These are phyloP conservation scores for Hyphantria cunea DNA, from an alignment of 1,140 invertebrate genomes.

Conservation along the genomic window DNA sequence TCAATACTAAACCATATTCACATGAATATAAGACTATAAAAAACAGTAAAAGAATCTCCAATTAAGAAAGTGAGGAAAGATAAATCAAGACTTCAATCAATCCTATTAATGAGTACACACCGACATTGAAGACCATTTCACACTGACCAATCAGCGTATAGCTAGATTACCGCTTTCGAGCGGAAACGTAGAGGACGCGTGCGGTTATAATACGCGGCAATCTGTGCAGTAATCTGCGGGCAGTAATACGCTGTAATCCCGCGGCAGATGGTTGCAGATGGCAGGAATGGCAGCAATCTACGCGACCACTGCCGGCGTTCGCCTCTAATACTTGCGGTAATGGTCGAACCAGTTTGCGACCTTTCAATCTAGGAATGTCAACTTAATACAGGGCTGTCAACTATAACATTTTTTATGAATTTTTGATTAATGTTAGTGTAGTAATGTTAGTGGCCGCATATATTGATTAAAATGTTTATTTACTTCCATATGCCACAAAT, in stretches of 20 bases:
- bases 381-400: conserved; percentile 41
- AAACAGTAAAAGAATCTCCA: not conserved
- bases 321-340: conserved; percentile 56
- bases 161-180: conserved; percentile 13
- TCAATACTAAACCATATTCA: too few relatives aligned
- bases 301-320: conserved; percentile 50
- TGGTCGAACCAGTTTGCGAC: conserved; percentile 72
- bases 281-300: conserved; percentile 46
- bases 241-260: conserved; percentile 23
- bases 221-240: conserved; percentile 21
- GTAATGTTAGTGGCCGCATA: too few relatives aligned
- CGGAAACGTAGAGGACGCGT: conserved; percentile 25
- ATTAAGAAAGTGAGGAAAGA: conserved; percentile 3
- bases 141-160: conserved; percentile 19
- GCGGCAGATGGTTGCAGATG: conserved; percentile 52
- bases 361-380: conserved; percentile 78
- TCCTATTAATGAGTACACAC: conserved; percentile 8
- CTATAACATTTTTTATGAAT: not conserved
- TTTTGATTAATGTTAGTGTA: too few relatives aligned
- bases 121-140: conserved; percentile 9
- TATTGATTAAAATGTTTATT: too few relatives aligned
- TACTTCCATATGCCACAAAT: too few relatives aligned
- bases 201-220: conserved; percentile 25
- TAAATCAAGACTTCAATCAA: conserved; percentile 9
- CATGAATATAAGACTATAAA: too few relatives aligned